Evolutionary conservation across 53 echinoderm and acorn worm species (phyloP), one percentile per base, ranked within the genome.

Genomic region (Echinarachnius parma): DNA sequence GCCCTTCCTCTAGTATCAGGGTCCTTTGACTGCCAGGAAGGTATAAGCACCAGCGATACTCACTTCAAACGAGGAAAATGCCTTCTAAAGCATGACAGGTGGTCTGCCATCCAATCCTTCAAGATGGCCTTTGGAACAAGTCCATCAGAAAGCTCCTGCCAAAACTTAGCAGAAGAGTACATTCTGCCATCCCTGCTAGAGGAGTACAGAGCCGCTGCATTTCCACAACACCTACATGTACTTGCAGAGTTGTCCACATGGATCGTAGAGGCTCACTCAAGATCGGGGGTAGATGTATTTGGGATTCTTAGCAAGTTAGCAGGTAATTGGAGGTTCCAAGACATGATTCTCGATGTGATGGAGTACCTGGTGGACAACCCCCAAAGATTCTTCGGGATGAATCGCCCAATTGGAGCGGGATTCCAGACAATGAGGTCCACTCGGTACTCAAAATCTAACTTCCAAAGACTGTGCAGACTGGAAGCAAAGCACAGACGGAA

Each of bases 51-150:
- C 23, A 23, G 34, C 53, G 8, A 53, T 53, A n/a, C 36, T 35
- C 70, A 70, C 30, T 23, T 70, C 1, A 31, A 70, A n/a, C 32
- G 34, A 14, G 70, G 53, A 9, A 33, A 53, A 13, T 53, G 34
- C 16, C 54, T 70, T 5, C 54, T 52, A 5, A 14, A 54, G 1
- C 24, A 4, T 7, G 70, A 70, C 70, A 53, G 36, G 25, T 53
- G 35, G 37, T 72, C 74, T 56, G 74, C 74, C 16, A 25, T 56
- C 26, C 74, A 72, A 34, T 72, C 57, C 7, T 72, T 39, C 28
- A 72, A 72, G 39, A 72, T 72, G 74, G 74, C 74, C 16, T 39
- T 35, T 22, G 34, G 36, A 19, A 70, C 70, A 21, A 11, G 70
- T 36, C 16, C 23, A 4, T 14, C 5, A 0, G 26, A 4, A 3